phyloP scores from a whole-genome alignment of 2,797 vertebrate species.

The Arnoldichthys spilopterus region DNA sequence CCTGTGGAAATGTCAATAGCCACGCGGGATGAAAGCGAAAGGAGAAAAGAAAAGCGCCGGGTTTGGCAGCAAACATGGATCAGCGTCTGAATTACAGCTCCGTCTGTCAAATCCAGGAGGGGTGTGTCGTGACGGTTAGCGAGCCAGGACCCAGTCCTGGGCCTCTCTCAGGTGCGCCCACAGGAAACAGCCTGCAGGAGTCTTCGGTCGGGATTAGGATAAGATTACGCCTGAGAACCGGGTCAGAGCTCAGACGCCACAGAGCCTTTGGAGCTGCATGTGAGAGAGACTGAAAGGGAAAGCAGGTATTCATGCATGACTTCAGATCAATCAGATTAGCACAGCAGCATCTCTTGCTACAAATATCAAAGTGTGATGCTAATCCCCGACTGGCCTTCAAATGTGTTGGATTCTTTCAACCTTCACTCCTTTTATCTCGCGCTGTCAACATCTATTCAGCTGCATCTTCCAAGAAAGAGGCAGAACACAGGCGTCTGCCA shows the following conservation, averaged over 20 bases:
- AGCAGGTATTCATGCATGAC: neutral
- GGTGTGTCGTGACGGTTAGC: neutral
- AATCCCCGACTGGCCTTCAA: neutral
- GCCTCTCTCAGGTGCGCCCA: conserved; percentile 17
- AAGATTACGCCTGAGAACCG: conserved; percentile 31
- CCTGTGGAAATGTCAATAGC: conserved; percentile 13
- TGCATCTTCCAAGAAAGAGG: neutral
- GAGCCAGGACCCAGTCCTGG: neutral
- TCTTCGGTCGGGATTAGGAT: conserved; percentile 26
- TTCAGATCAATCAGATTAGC: conserved; percentile 21
- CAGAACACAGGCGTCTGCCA: neutral
- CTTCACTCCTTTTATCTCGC: conserved; percentile 17
- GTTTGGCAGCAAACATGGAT: conserved; percentile 30
- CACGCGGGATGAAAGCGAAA: conserved; percentile 2
- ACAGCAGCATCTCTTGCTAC: conserved; percentile 22
- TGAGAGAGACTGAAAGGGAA: conserved; percentile 18
- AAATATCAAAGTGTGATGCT: conserved; percentile 12
- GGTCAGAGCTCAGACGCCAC: conserved; percentile 28
- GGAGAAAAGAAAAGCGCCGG: conserved; percentile 22
- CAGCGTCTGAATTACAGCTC: conserved; percentile 15
- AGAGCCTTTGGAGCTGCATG: neutral
- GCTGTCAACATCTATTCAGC: neutral
- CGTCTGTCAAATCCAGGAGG: conserved; percentile 11
- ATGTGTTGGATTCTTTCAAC: neutral
- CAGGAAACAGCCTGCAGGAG: conserved; percentile 19